Base-by-base conservation (phyloP, 2,113 vertebrate species). In the Burhinus bistriatus region DNA sequence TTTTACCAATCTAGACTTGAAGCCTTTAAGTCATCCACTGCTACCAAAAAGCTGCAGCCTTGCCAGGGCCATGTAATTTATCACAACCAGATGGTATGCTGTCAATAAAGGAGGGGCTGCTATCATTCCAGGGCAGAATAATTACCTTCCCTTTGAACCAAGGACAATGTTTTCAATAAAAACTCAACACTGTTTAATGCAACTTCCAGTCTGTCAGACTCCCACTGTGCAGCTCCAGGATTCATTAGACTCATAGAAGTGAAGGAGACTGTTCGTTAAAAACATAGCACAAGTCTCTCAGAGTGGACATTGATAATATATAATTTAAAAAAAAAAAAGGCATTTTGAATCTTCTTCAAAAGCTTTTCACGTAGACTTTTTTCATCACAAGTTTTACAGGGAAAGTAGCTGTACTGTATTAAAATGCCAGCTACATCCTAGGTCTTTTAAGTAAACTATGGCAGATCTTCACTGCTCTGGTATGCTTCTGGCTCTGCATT, bases 91-190 rank as follows among this genome's bases (percentile, higher is more conserved):
- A 96, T 97, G 96, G 94, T 36, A 49, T 34, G 66, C 65, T 94
- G 89, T 94, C 95, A 96, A 76, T 90, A 95, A 90, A 95, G 83
- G 85, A 97, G 89, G 47, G 89, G 65, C 40, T 47, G 49, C 84
- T 97, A 84, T 96, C 87, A 95, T 93, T 96, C 58, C 91, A 80
- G 42, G 54, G 83, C 81, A 95, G 87, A 94, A 94, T 91, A 96
- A 96, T 85, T 93, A 95, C 91, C 65, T 94, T 94, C 75, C 36
- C 92, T 97, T 95, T 96, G 94, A 97, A 97, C 94, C 72, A 89
- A 94, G 59, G 77, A 95, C 93, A 96, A 93, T 93, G 92, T 95
- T 97, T 97, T 95, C 91, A 96, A 95, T 96, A 96, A 93, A 97
- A 95, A 51, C 62, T 11, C 54, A 85, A 90, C 93, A 85, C 87